phyloP scores from a whole-genome alignment of 2,888 invertebrate species.

The Plagodis pulveraria region DNA sequence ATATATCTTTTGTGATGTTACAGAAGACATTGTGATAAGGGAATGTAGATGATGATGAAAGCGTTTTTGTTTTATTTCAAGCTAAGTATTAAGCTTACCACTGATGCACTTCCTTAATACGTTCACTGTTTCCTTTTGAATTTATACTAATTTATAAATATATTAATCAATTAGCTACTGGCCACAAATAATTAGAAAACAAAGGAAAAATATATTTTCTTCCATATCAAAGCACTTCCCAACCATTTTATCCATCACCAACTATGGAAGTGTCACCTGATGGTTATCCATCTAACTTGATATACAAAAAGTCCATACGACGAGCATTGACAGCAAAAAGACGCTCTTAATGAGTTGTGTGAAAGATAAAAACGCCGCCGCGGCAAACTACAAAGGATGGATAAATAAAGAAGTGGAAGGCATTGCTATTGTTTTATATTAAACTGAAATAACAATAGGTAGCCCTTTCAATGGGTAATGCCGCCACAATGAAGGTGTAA shows the following conservation, averaged over 20 bases:
- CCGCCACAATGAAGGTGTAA: constrained; percentile 76
- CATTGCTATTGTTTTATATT: constrained; percentile 78
- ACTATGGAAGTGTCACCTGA: constrained; percentile 39
- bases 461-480: constrained; percentile 80
- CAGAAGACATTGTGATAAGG: too few species aligned
- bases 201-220: constrained; percentile 14
- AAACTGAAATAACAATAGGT: constrained; percentile 84
- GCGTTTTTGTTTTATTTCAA: too few species aligned
- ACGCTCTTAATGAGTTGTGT: constrained; percentile 71
- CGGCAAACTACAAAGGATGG: constrained; percentile 75
- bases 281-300: constrained; percentile 47
- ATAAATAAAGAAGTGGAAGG: constrained; percentile 57
- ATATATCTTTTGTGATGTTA: too few species aligned
- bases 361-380: constrained; percentile 71
- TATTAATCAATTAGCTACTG: too few species aligned
- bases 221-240: constrained; percentile 6
- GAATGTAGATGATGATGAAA: too few species aligned
- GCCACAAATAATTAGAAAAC: neutral
- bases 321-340: constrained; percentile 46
- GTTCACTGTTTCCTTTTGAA: too few species aligned
- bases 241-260: constrained; percentile 32
- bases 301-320: constrained; percentile 50
- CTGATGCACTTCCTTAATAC: too few species aligned
- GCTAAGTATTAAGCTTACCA: too few species aligned
- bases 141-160: too few species aligned